Percentiles rank a stretch among this genome's conserved stretches.
Conservation (phyloP, 1,140 invertebrate genomes). For the Zeugodacus cucurbitae region DNA sequence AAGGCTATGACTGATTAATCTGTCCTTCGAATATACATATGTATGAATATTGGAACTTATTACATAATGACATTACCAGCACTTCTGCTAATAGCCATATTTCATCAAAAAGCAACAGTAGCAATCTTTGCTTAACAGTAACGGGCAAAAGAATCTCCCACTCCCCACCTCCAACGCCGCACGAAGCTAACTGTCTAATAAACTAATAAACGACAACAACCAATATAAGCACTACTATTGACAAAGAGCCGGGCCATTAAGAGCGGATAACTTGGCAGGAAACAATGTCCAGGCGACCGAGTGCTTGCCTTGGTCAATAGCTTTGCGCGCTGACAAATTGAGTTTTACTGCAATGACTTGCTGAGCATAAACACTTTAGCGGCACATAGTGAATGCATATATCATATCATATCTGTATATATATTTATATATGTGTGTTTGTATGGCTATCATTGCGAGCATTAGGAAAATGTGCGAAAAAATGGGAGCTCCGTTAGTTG, state of each 20-base stretch:
- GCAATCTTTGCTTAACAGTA: background rate
- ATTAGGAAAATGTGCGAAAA: background rate
- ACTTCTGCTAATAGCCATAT: background rate
- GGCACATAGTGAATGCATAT: background rate
- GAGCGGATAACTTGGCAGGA: background rate
- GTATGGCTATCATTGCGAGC: background rate
- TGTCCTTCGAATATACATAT: background rate
- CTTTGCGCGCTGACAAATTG: background rate
- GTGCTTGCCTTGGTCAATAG: background rate
- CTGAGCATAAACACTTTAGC: background rate
- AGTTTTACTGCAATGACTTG: background rate
- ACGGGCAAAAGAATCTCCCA: background rate
- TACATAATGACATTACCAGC: background rate
- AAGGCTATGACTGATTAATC: background rate
- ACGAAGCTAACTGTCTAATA: background rate
- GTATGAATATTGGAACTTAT: background rate
- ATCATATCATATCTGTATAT: background rate
- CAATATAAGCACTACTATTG: background rate
- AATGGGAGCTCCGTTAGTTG: conserved; percentile 22
- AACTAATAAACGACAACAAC: background rate
- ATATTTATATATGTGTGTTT: background rate
- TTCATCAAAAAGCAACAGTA: background rate
- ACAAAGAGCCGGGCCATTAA: background rate
- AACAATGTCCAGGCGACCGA: background rate
- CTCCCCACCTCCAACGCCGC: background rate